Base-by-base conservation (phyloP, 2,113 vertebrate genomes). In the Eleginops maclovinus region DNA sequence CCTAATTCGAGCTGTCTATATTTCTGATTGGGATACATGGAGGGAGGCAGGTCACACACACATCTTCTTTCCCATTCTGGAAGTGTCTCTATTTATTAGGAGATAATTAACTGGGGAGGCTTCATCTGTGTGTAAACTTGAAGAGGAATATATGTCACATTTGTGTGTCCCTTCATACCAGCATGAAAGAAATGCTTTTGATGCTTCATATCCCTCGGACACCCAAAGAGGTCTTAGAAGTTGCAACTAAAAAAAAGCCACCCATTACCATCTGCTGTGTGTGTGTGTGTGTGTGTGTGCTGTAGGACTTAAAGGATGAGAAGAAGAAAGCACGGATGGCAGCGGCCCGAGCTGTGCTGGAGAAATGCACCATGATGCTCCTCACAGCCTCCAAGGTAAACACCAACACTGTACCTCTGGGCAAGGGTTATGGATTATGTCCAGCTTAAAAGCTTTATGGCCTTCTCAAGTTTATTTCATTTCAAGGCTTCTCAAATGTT, bases 301-400 rank as follows among this genome's bases (percentile, higher is more conserved):
- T 91, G 69, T 73, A 99, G 98, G 98, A 99, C 93, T 93, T 99
- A 88, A 99, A 99, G 89, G 98, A 99, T 83, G 98, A 99, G 89
- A 99, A 98, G 94, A 98, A 98, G 91, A 98, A 98, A 86, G 97
- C 98, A 3, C 95, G 95, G 83, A 99, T 99, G 97, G 98, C 98
- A 68, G 98, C 97, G 24, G 96, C 97, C 40, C 94, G 98, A 76
- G 96, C 98, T 0, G 96, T 99, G 81, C 95, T 99, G 78, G 98
- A 99, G 91, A 99, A 99, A 85, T 99, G 98, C 84, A 99, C 98
- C 24, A 99, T 99, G 98, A 99, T 99, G 98, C 97, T 99, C 26
- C 95, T 99, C 72, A 99, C 98, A 58, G 97, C 98, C 67, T 99
- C 98, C 41, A 99, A 99, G 96, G 98, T 98, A 84, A 85, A 75